Conservation (phyloP, 2,797 vertebrate genomes). For the Pangasius larnaudii region DNA sequence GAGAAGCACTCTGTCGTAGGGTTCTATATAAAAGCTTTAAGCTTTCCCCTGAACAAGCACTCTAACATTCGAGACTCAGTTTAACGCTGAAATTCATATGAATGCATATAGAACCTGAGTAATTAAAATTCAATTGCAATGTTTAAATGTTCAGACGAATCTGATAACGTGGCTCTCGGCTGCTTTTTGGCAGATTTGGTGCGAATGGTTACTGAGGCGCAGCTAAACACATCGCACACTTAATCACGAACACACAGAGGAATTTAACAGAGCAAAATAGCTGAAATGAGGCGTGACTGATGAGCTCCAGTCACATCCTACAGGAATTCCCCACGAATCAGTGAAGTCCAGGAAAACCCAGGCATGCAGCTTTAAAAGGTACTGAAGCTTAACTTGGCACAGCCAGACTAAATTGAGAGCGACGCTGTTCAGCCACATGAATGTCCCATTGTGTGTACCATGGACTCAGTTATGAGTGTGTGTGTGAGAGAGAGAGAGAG, state of each 20-base stretch:
- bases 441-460: constrained; percentile 40
- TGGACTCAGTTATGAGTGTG: constrained; percentile 4
- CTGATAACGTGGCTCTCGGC: no score
- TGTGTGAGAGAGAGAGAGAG: background rate
- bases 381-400: constrained; percentile 21
- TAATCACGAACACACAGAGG: background rate
- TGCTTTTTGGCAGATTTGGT: background rate
- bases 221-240: background rate
- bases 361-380: background rate
- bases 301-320: background rate
- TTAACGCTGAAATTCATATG: no score
- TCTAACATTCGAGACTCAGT: no score
- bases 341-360: background rate
- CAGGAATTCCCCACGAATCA: constrained; percentile 7
- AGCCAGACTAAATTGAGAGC: background rate
- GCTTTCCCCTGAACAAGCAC: background rate
- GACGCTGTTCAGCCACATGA: constrained; percentile 20
- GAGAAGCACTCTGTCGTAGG: no score
- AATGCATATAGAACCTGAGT: no score
- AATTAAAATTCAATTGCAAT: no score
- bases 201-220: background rate
- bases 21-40: no score
- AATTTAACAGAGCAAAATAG: background rate
- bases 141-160: no score
- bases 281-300: background rate